Percentiles rank a stretch among this genome's conserved stretches.
phyloP scores from a whole-genome alignment of 1,140 invertebrate species.

The Drosophila watanabei region DNA sequence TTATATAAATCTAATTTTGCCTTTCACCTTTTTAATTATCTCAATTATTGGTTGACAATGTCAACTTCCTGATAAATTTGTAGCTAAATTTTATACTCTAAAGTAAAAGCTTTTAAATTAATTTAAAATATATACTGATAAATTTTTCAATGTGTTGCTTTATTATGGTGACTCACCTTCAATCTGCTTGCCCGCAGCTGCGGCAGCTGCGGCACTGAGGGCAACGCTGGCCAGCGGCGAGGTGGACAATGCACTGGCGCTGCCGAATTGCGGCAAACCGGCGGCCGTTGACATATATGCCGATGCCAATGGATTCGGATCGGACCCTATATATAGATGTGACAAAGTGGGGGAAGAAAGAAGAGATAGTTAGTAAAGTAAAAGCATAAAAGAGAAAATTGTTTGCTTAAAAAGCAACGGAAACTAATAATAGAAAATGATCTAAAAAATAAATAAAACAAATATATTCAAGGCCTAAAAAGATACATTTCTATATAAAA shows the following conservation, averaged over 20 bases:
- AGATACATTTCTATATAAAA: no score
- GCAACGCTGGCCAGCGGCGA: constrained; percentile 87
- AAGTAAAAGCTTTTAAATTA: neutral
- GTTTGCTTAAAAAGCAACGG: neutral
- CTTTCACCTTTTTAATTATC: no score
- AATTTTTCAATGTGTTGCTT: neutral
- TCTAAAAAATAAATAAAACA: neutral
- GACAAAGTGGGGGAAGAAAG: neutral
- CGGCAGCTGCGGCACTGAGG: constrained; percentile 88
- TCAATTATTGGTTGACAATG: no score
- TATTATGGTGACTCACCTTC: constrained; percentile 88
- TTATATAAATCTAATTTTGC: no score
- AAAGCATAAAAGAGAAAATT: constrained; percentile 26
- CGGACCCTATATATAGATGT: constrained; percentile 73
- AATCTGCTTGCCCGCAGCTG: constrained; percentile 92
- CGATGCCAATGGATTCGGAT: constrained; percentile 83
- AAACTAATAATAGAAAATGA: no score
- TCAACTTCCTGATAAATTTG: no score
- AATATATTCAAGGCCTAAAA: neutral
- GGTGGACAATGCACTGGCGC: constrained; percentile 72
- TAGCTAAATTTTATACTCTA: neutral
- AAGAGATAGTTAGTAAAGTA: neutral
- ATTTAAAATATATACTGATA: neutral
- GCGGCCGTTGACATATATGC: constrained; percentile 84
- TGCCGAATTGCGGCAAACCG: constrained; percentile 84